A percentile compares a stretch with the other conserved stretches of the same genome.
Evolutionary conservation across 2,113 vertebrate species (phyloP).

Genomic region (Sinocyclocheilus rhinocerous): DNA sequence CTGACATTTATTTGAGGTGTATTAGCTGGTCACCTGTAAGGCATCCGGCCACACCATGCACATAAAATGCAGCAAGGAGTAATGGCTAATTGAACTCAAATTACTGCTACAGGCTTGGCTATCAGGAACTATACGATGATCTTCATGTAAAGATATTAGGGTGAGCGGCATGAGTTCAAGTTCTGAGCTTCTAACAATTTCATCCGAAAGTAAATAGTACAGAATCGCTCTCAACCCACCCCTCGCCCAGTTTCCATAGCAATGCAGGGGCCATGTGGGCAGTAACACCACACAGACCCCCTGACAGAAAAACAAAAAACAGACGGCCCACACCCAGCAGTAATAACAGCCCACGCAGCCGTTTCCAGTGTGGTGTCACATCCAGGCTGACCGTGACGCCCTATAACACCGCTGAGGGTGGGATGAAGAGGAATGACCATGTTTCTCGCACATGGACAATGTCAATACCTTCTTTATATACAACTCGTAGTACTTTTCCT

Average conservation of each 20-base stretch:
- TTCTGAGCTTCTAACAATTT: background rate
- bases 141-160: background rate
- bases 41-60: background rate
- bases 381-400: slow-evolving; percentile 2
- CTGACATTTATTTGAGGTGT: background rate
- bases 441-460: background rate
- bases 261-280: slow-evolving; percentile 51
- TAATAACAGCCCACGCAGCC: slow-evolving; percentile 26
- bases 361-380: slow-evolving; percentile 7
- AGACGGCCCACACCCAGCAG: slow-evolving; percentile 42
- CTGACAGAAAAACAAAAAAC: slow-evolving; percentile 48
- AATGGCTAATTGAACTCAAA: background rate
- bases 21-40: background rate
- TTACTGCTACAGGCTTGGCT: background rate
- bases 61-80: background rate
- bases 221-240: background rate
- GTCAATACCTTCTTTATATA: slow-evolving; percentile 42
- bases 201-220: background rate
- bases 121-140: background rate
- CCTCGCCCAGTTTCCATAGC: slow-evolving; percentile 30
- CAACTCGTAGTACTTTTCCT: background rate
- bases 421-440: background rate
- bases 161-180: background rate
- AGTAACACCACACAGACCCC: slow-evolving; percentile 35
- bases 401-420: background rate